Base-by-base conservation (phyloP, 2,797 vertebrate genomes). In the Alectoris magna region DNA sequence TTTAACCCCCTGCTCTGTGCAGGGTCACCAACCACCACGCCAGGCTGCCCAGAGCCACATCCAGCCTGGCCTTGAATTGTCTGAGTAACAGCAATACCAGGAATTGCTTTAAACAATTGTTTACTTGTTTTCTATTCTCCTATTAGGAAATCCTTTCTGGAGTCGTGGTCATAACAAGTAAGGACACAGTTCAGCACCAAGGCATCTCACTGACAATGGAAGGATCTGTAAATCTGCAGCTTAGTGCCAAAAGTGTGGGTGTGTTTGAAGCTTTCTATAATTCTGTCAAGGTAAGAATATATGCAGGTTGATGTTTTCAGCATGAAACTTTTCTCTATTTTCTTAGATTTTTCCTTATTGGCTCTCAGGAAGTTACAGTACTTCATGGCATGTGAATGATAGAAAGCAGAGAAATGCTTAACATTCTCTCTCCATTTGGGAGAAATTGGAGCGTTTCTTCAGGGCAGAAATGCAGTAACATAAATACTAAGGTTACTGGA, bases 201-300 rank as follows among this genome's bases (percentile, higher is more conserved):
- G 99, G 99, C 27, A 98, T 99, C 94, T 98, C 97, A 3, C 96
- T 99, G 84, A 98, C 96, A 36, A 99, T 99, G 99, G 99, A 99
- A 95, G 99, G 99, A 3, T 96, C 98, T 1, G 99, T 99, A 8
- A 99, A 98, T 95, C 97, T 99, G 59, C 99, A 99, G 97, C 98
- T 99, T 81, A 99, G 99, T 93, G 99, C 99, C 94, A 99, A 99
- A 97, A 99, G 99, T 0, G 99, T 99, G 58, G 99, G 99, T 0
- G 98, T 99, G 77, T 99, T 99, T 4, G 99, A 99, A 96, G 99
- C 99, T 27, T 99, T 99, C 97, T 99, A 99, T 97, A 99, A 99
- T 93, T 99, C 99, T 4, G 99, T 99, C 62, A 99, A 99, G 98
- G 99, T 99, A 82, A 97, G 95, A 31, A 27, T 24, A 62, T 51